A percentile compares a stretch with the other conserved stretches of the same genome.
These are phyloP conservation scores for Luperina nickerlii DNA, from an alignment of 2,888 invertebrate species.

Conservation along the genomic window DNA sequence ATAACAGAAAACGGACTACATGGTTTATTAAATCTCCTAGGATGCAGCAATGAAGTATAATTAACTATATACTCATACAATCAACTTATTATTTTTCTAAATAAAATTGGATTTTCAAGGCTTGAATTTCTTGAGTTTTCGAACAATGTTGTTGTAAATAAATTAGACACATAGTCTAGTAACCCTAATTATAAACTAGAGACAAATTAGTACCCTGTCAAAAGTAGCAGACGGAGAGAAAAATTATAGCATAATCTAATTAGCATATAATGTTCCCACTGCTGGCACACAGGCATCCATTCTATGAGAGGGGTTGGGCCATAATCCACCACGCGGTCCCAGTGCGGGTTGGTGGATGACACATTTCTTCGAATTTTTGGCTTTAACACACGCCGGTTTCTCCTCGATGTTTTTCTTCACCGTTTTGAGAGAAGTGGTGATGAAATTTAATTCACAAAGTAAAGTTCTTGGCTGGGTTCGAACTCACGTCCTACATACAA, in stretches of 20 bases:
- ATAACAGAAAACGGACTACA: too few relatives aligned
- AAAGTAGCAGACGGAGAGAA: neutral
- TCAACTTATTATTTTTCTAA: too few relatives aligned
- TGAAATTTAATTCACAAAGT: neutral
- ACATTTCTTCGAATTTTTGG: too few relatives aligned
- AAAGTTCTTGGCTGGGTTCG: neutral
- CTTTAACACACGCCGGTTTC: too few relatives aligned
- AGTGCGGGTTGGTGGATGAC: too few relatives aligned
- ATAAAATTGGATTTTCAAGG: neutral
- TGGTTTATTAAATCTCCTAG: too few relatives aligned
- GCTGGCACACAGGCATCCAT: too few relatives aligned
- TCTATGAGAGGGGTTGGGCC: too few relatives aligned
- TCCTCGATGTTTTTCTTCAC: neutral
- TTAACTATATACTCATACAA: too few relatives aligned
- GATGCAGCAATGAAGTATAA: too few relatives aligned
- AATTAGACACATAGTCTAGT: neutral
- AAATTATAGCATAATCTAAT: too few relatives aligned
- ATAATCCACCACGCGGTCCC: too few relatives aligned
- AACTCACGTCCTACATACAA: neutral
- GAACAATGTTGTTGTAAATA: neutral
- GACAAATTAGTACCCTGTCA: neutral
- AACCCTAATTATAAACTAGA: neutral
- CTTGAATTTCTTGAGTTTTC: neutral
- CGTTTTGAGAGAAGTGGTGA: neutral
- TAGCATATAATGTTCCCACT: neutral